Percentiles rank a stretch among this genome's conserved stretches.
These are phyloP conservation scores for Tonatia bakeri DNA, from an alignment of 2,113 vertebrate genomes.

Conservation along the genomic window DNA sequence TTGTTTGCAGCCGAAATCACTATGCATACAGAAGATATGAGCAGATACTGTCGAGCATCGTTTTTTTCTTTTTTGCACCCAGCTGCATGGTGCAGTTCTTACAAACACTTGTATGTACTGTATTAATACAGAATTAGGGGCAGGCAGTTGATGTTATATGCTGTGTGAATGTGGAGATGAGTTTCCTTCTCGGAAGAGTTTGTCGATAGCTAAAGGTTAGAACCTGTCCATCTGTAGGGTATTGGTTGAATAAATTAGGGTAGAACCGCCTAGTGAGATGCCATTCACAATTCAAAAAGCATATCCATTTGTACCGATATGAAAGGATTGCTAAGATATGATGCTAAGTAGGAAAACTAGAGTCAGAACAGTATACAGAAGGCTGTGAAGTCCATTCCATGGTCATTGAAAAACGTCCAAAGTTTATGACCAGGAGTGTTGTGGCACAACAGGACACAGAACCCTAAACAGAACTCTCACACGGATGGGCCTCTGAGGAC, in stretches of 20 bases:
- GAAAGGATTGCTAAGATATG: not conserved
- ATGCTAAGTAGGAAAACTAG: not conserved
- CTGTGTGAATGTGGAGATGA: not conserved
- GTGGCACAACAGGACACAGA: not conserved
- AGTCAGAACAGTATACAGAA: not conserved
- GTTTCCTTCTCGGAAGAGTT: not conserved
- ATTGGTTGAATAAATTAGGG: not conserved
- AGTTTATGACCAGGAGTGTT: not conserved
- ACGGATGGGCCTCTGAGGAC: not conserved
- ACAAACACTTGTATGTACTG: not conserved
- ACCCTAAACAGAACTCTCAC: not conserved
- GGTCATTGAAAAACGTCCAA: not conserved
- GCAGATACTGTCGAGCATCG: not conserved
- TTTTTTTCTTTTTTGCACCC: not conserved
- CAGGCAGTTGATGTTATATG: not conserved
- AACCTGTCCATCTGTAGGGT: not conserved
- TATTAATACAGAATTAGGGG: not conserved
- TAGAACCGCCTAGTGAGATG: not conserved
- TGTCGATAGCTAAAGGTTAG: not conserved
- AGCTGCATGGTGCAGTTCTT: not conserved
- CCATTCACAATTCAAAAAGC: not conserved
- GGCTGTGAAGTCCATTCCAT: not conserved
- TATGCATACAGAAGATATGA: not conserved
- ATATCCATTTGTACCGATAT: not conserved
- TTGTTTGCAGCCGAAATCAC: not conserved